A percentile compares a stretch with the other conserved stretches of the same genome.
Conservation (phyloP, 2,888 invertebrate genomes). For the Acleris literana region DNA sequence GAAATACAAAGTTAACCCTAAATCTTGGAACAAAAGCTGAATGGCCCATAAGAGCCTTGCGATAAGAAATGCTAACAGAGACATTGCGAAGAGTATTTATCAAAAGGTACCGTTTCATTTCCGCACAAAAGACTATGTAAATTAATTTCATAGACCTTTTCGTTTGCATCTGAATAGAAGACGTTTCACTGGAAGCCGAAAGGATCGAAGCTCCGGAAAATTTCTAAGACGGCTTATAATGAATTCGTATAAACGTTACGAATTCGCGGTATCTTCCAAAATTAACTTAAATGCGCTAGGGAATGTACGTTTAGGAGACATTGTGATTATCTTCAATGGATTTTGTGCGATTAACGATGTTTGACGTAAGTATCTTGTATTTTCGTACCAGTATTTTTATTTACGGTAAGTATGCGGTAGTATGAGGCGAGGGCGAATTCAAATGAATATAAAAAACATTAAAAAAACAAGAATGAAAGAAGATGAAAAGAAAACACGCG, state of each 20-base stretch:
- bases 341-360: constrained; percentile 23
- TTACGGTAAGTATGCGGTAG: too few relatives aligned
- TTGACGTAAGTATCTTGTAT: constrained; percentile 8
- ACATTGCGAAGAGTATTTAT: constrained; percentile 59
- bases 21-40: constrained; percentile 48
- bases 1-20: constrained; percentile 41
- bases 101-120: constrained; percentile 57
- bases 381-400: neutral
- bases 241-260: constrained; percentile 57
- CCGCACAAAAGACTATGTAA: constrained; percentile 70
- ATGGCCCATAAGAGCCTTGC: constrained; percentile 55
- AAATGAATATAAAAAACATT: too few relatives aligned
- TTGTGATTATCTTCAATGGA: constrained; percentile 31
- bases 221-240: constrained; percentile 57
- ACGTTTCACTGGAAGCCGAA: constrained; percentile 49
- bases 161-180: constrained; percentile 64
- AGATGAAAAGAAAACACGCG: too few relatives aligned
- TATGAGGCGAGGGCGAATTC: too few relatives aligned
- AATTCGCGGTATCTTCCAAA: constrained; percentile 33
- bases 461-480: too few relatives aligned
- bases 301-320: constrained; percentile 17
- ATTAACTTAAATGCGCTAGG: constrained; percentile 42
- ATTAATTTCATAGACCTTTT: constrained; percentile 73
- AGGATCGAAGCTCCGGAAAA: constrained; percentile 56
- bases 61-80: constrained; percentile 59